These are phyloP conservation scores for Nipponacmea schrenckii DNA, from an alignment of 2,888 invertebrate species.

Conservation along the genomic window DNA sequence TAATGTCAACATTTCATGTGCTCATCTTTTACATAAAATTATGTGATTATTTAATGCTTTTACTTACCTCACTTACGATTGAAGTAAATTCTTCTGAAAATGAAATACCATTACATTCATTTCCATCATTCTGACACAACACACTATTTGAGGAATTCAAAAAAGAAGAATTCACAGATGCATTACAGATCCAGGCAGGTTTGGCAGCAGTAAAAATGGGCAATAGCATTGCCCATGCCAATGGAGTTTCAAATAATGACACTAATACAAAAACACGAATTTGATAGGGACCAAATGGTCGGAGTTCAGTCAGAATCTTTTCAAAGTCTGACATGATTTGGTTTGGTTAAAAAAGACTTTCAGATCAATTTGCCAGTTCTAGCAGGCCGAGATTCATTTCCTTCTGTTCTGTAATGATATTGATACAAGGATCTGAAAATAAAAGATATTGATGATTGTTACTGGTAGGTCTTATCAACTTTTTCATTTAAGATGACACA, in stretches of 20 bases:
- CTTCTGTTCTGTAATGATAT: no score
- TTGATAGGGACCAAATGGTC: slow-evolving; percentile 63
- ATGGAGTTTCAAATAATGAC: slow-evolving; percentile 62
- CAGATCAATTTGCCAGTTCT: neutral
- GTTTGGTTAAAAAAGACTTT: slow-evolving; percentile 11
- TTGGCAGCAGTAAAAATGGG: slow-evolving; percentile 56
- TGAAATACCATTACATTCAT: slow-evolving; percentile 34
- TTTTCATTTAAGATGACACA: no score
- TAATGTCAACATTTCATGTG: no score
- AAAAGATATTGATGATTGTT: no score
- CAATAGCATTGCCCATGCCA: slow-evolving; percentile 63
- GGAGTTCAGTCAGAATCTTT: slow-evolving; percentile 51
- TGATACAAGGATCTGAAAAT: no score
- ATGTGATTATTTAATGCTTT: neutral
- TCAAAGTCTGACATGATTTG: slow-evolving; percentile 57
- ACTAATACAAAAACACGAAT: slow-evolving; percentile 59
- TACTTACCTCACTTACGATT: slow-evolving; percentile 57
- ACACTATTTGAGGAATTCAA: neutral
- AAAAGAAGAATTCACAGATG: neutral
- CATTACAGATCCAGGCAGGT: slow-evolving; percentile 48
- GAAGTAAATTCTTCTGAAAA: slow-evolving; percentile 51
- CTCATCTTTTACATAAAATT: no score
- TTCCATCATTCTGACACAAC: slow-evolving; percentile 29
- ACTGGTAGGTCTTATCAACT: no score
- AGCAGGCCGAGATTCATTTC: no score